Evolutionary conservation across 2,113 vertebrate species (phyloP), one percentile per base, ranked within the genome.

Genomic region (Nycticebus coucang): DNA sequence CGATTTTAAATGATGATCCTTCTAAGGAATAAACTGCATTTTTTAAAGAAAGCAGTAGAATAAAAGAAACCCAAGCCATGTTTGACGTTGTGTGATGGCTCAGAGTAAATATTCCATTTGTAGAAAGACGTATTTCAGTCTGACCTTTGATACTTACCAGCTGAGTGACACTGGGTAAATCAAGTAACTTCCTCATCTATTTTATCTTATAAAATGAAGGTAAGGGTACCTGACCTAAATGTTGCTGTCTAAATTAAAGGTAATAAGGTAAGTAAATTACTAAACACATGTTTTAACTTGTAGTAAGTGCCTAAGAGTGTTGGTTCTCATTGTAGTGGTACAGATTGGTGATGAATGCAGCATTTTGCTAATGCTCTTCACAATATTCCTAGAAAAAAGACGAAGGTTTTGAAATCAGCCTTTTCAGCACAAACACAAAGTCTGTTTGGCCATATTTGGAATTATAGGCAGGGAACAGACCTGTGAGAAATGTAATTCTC

Each of bases 401-500:
- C 4, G n/a, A 22, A 78, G n/a, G 4, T 79, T 96, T 94, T 62
- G 30, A 95, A 89, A 93, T 87, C 45, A 95, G 24, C 0, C 8
- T 83, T 87, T 87, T 91, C 74, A 89, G 26, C 33, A 69, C 13
- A 86, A 80, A 79, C 62, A 53, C 66, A 90, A 92, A 94, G 24
- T 33, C 50, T 80, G n/a, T 90, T 35, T 14, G 77, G 84, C 11
- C 1, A 0, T 77, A 74, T 90, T 84, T 96, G 66, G 37, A 83
- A 75, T 81, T 86, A 80, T 14, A 90, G n/a, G 24, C 45, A 94
- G 55, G 83, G 96, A 96, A n/a, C 4, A 95, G 8, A 92, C 55
- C 19, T 90, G 21, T 72, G 28, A 97, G 53, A 87, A 92, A 92
- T 72, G 28, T 68, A 96, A 11, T 94, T 93, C 66, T 92, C n/a